These are phyloP conservation scores for Apteryx mantelli DNA, from an alignment of 2,113 vertebrate species.

Conservation along the genomic window DNA sequence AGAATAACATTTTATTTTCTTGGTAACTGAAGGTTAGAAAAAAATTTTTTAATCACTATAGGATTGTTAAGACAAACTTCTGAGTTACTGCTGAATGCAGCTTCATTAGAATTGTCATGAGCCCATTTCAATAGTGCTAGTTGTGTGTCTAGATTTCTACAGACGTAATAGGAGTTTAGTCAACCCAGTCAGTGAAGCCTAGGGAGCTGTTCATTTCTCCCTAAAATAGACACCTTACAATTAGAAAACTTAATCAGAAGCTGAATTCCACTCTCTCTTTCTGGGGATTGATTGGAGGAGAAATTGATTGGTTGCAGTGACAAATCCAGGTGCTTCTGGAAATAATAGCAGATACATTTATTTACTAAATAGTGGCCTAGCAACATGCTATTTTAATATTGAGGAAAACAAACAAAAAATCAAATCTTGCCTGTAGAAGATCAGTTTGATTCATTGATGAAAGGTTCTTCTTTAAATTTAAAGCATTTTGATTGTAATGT, in stretches of 20 bases:
- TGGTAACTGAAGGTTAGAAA: not conserved
- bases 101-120: not conserved
- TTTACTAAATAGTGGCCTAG: not conserved
- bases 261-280: not conserved
- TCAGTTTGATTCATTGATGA: not conserved
- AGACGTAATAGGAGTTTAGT: not conserved
- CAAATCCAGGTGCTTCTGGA: not conserved
- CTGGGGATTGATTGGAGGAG: fast-evolving
- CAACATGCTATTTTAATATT: not conserved
- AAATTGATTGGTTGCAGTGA: not conserved
- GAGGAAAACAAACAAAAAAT: not conserved
- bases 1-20: not conserved
- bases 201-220: not conserved
- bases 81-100: not conserved
- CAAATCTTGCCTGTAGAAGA: not conserved
- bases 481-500: not conserved
- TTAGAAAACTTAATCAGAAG: not conserved
- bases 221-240: not conserved
- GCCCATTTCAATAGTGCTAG: not conserved
- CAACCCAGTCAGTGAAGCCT: not conserved
- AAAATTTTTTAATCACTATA: not conserved
- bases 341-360: not conserved
- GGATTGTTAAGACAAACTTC: not conserved
- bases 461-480: not conserved
- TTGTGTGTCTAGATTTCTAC: not conserved